Percentiles rank a stretch among this genome's conserved stretches.
Conservation (phyloP, 2,113 vertebrate genomes). For the Percina caprodes region DNA sequence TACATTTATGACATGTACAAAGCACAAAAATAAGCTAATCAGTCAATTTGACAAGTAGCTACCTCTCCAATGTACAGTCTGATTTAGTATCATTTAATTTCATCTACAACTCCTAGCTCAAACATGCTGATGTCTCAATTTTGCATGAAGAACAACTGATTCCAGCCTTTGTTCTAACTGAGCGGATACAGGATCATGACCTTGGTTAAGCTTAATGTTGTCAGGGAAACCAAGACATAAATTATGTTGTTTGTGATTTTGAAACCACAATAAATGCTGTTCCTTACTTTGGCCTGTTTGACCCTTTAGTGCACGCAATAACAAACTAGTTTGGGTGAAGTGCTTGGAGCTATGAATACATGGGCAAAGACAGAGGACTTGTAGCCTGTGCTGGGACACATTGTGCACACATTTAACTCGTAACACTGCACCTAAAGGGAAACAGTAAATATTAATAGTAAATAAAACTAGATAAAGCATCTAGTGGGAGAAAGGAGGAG, state of each 20-base stretch:
- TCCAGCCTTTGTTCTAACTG: conserved; percentile 24
- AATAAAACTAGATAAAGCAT: background rate
- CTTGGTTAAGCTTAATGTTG: conserved; percentile 73
- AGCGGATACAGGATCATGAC: conserved; percentile 80
- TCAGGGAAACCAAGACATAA: conserved; percentile 69
- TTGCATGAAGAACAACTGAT: conserved; percentile 47
- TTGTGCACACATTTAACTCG: background rate
- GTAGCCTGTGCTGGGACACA: background rate
- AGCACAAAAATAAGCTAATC: background rate
- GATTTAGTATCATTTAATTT: background rate
- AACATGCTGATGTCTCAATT: conserved; percentile 25
- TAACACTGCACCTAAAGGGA: background rate
- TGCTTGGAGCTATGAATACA: background rate
- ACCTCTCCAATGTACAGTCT: background rate
- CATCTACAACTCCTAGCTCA: background rate
- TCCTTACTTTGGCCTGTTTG: conserved; percentile 11
- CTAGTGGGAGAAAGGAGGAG: background rate
- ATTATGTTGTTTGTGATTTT: conserved; percentile 46
- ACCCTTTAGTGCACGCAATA: background rate
- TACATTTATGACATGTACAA: background rate
- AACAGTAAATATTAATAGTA: background rate
- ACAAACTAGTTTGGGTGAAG: conserved; percentile 7
- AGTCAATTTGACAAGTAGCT: background rate
- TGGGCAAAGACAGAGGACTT: background rate
- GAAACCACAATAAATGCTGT: conserved; percentile 4